phyloP scores from a whole-genome alignment of 2,113 vertebrate genomes.

The Aldabrachelys gigantea region DNA sequence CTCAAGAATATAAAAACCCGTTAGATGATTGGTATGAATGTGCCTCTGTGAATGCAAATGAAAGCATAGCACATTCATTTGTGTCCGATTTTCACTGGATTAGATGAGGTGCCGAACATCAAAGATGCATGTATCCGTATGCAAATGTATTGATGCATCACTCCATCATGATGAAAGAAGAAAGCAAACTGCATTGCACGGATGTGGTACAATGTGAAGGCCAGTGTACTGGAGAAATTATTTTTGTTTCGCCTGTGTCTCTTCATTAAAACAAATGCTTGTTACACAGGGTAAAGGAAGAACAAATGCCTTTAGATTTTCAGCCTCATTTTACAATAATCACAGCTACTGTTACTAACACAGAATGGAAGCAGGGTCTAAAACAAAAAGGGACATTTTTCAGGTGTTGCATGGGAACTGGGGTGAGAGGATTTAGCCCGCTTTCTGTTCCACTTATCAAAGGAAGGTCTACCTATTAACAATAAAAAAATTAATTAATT shows the following conservation, averaged over 20 bases:
- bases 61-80: background rate
- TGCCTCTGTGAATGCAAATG: background rate
- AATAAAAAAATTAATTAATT: background rate
- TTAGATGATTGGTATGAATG: background rate
- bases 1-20: background rate
- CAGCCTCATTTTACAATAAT: background rate
- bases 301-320: background rate
- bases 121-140: background rate
- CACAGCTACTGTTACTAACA: background rate
- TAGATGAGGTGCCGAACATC: background rate
- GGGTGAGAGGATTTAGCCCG: background rate
- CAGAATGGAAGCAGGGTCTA: background rate
- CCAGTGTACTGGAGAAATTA: background rate
- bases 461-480: background rate
- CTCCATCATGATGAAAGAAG: constrained; percentile 24
- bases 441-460: background rate
- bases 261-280: background rate
- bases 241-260: background rate
- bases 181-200: background rate
- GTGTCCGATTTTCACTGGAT: background rate
- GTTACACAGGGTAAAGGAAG: background rate
- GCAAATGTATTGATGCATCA: background rate
- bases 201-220: constrained; percentile 1
- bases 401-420: background rate
- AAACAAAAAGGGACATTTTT: background rate